Evolutionary conservation across 2,113 vertebrate genomes (phyloP).

Genomic region (Polypterus bichir): DNA sequence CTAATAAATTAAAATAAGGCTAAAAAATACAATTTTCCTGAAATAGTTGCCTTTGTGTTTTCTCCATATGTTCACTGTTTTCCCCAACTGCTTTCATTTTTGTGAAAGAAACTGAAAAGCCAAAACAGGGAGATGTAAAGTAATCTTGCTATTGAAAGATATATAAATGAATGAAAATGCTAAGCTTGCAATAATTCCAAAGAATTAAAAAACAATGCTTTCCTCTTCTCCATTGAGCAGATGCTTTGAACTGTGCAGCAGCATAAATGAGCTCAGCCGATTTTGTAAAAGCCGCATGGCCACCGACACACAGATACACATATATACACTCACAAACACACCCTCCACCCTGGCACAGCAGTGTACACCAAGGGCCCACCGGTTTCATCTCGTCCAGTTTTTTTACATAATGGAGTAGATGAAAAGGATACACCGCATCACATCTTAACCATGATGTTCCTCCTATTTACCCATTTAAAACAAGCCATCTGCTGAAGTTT

Average conservation of each 20-base stretch:
- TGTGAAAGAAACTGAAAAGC: too few relatives aligned
- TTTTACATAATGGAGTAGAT: slow-evolving; percentile 9
- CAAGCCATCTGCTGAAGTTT: slow-evolving; percentile 14
- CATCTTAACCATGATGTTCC: not conserved
- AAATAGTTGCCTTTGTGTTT: too few relatives aligned
- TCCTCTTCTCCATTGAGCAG: not conserved
- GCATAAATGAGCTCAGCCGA: slow-evolving; percentile 19
- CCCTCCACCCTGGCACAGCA: slow-evolving; percentile 1
- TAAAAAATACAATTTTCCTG: too few relatives aligned
- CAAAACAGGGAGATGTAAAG: not conserved
- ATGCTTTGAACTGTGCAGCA: slow-evolving; percentile 5
- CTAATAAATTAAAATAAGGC: too few relatives aligned
- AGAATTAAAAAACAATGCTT: not conserved
- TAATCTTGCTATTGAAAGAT: not conserved
- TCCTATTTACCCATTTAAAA: slow-evolving; percentile 3
- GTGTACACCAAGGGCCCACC: not conserved
- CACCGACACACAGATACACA: not conserved
- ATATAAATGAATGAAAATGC: not conserved
- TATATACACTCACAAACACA: slow-evolving; percentile 7
- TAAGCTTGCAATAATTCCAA: not conserved
- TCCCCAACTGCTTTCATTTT: too few relatives aligned
- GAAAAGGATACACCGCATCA: slow-evolving; percentile 8
- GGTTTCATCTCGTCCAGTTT: slow-evolving; percentile 9
- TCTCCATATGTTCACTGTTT: too few relatives aligned
- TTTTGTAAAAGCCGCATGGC: slow-evolving; percentile 11